A percentile compares a stretch with the other conserved stretches of the same genome.
Evolutionary conservation across 2,888 invertebrate genomes (phyloP).

Genomic region (Melanostoma scalare): DNA sequence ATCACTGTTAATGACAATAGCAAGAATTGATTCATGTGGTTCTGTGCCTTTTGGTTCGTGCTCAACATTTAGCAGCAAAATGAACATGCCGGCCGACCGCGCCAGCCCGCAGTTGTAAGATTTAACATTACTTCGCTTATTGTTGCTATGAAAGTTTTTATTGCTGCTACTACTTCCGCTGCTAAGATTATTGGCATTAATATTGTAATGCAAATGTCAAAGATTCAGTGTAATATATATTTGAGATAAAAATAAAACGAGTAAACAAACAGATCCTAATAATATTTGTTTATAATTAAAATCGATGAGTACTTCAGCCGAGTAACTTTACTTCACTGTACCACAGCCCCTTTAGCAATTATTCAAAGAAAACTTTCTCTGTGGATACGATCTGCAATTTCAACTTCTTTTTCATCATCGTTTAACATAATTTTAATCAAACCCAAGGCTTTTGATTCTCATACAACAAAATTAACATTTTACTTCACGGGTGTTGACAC

Average conservation of each 20-base stretch:
- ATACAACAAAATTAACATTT: slow-evolving; percentile 15
- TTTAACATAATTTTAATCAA: slow-evolving; percentile 40
- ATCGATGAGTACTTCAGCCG: slow-evolving; percentile 29
- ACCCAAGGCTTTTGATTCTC: slow-evolving; percentile 21
- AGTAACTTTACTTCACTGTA: slow-evolving; percentile 5
- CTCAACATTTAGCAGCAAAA: too few relatives aligned
- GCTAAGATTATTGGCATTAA: too few relatives aligned
- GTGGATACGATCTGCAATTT: slow-evolving; percentile 37
- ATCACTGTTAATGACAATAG: too few relatives aligned
- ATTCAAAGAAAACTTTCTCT: slow-evolving; percentile 45
- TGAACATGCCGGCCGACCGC: too few relatives aligned
- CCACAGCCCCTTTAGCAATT: slow-evolving; percentile 4
- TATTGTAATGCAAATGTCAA: not conserved
- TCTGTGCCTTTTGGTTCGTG: too few relatives aligned
- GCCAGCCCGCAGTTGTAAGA: too few relatives aligned
- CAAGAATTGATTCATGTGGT: too few relatives aligned
- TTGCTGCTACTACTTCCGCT: too few relatives aligned
- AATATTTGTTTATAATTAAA: slow-evolving; percentile 49
- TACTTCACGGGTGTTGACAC: slow-evolving; percentile 26
- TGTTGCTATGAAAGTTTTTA: too few relatives aligned
- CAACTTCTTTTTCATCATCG: slow-evolving; percentile 14
- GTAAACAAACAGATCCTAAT: slow-evolving; percentile 32
- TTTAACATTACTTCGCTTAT: too few relatives aligned
- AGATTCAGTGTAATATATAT: slow-evolving; percentile 13
- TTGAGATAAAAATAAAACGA: too few relatives aligned